Evolutionary conservation across 2,113 vertebrate genomes (phyloP), one percentile per base, ranked within the genome.

Genomic region (Pterocles gutturalis): DNA sequence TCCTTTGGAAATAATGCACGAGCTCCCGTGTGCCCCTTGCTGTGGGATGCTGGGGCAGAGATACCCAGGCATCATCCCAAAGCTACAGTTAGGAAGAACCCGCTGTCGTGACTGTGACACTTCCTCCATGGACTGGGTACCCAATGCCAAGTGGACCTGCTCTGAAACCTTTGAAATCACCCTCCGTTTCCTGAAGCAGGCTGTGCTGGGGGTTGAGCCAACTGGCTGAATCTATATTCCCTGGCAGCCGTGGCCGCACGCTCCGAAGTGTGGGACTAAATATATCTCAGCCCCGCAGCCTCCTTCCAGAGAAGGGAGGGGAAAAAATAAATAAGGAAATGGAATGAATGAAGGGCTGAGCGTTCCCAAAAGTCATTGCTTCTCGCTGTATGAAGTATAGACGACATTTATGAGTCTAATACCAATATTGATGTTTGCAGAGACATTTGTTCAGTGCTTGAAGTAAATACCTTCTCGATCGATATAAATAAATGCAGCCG

Each of bases 401-500:
- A 60, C 0, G 24, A 58, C 77, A 82, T 93, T 92, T 92, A 69
- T 84, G 94, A 93, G 92, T 46, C 83, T 84, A 79, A 79, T 87
- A 82, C 86, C 83, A 76, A 8, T 41, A 79, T 60, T 76, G 90
- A 76, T 91, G 80, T 84, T 93, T 95, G 90, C 92, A 78, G 90
- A 83, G 88, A 92, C 83, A 69, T 97, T 96, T 95, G 90, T 79
- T 96, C 92, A 91, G 86, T 86, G 95, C 82, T 95, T 16, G 17
- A 67, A 77, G 90, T 65, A 71, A 97, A 79, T 83, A 92, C 65
- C 76, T 91, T 49, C 24, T 28, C 14, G 1, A 24, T 96, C 89
- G 5, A 97, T 89, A 87, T 10, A 25, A 80, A 87, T 61, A 96
- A 84, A 79, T 65, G 90, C 65, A 71, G 80, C 73, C 36, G 86